Base-by-base conservation (phyloP, 1,140 invertebrate genomes). In the Chironomus tepperi region DNA sequence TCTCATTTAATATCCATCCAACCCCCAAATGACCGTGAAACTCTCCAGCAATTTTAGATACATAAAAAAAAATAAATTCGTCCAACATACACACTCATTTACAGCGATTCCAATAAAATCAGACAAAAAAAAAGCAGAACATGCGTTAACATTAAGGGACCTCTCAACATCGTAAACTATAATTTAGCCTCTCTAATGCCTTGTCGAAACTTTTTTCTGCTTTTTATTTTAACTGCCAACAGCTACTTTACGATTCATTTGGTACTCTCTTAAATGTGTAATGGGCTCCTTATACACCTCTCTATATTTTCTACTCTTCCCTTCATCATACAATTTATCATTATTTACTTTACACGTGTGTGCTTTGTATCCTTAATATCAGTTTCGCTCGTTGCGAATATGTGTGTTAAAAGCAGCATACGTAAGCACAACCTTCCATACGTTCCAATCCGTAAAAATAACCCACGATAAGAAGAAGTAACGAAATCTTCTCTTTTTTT, bases 301-400 rank as follows among this genome's bases (percentile, higher is more conserved):
- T 47, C 9, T 47, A 15, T 47, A 15, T 47, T 47, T 47, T 47
- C 43, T 47, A 47, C 8, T 34, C 8, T 47, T 9, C 43, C 15
- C 15, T 10, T 10, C 43, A 47, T 47, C 43, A 47, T 47, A 15
- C 43, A 47, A 57, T 57, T 57, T 57, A 57, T 57, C 47, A 57
- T 57, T 57, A 57, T 57, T 57, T 57, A 57, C 47, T 57, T 57
- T 57, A 57, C 47, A 57, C 47, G 47, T 57, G 47, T 57, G 9
- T 57, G 47, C 47, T 15, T 57, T 57, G 12, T 57, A 57, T 57
- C 47, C 47, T 57, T 57, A 57, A 57, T 57, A 57, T n/a, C 47
- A 57, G 12, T 15, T 15, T 57, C 47, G 12, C 47, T n/a, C 47
- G n/a, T 34, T n/a, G n/a, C 15, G 12, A 57, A 3, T n/a, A n/a